Base-by-base conservation (phyloP, 2,888 invertebrate species). In the Agrenia bidenticulata region DNA sequence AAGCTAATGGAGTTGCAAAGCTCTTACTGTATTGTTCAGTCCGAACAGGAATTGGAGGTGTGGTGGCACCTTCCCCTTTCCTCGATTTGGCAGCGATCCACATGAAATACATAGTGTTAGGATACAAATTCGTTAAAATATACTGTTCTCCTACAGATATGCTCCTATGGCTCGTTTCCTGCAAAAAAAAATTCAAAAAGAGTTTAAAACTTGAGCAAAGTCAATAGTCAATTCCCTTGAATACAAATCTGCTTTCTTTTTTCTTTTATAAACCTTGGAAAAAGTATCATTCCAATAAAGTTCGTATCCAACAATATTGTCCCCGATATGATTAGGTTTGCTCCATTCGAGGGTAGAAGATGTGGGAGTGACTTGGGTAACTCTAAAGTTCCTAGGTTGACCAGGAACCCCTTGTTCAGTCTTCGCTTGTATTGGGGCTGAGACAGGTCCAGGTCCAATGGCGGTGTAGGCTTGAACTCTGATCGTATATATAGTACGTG, bases 221-320 rank as follows among this genome's bases (percentile, higher is more conserved):
- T 45, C 45, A 15, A n/a, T 5, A n/a, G 5, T n/a, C 19, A 15
- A 45, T 11, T 56, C 32, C 32, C n/a, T 2, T 32, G 37, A 2
- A 21, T 26, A 24, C 54, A n/a, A n/a, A n/a, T n/a, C n/a, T n/a
- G n/a, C n/a, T n/a, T n/a, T n/a, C n/a, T n/a, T n/a, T n/a, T n/a
- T 11, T 32, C 32, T 32, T 32, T 32, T 32, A n/a, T 27, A 58
- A 62, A 83, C 83, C 84, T 92, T 89, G 60, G 92, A 92, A 78
- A 93, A 94, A 26, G 94, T 94, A 80, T 94, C 94, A 83, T 97
- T 98, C 93, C 94, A 97, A 81, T 95, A 96, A 24, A 98, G 85
- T 82, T 94, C 94, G 82, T 97, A 98, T 78, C 92, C 92, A 74
- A 92, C 88, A 79, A 97, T 94, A 81, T 90, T 92, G 81, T 94